Evolutionary conservation across 2,888 invertebrate species (phyloP).

Genomic region (Drosophila nr. perissopoda): DNA sequence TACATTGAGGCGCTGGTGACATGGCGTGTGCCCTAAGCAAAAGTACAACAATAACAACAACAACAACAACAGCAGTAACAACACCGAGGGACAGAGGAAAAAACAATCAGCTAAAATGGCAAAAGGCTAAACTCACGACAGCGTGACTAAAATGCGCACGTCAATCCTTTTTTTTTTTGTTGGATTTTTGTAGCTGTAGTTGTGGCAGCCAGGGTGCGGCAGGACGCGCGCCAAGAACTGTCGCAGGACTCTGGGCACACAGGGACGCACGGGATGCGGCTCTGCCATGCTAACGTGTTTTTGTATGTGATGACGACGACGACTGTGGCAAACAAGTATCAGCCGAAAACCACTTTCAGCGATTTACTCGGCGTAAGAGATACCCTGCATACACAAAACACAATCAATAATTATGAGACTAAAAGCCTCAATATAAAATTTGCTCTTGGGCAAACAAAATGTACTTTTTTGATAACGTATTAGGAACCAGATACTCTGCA

Average conservation of each 20-base stretch:
- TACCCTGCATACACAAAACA: conserved; percentile 1
- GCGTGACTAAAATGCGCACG: conserved; percentile 76
- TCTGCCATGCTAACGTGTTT: conserved; percentile 66
- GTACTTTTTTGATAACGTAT: neutral
- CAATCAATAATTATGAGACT: neutral
- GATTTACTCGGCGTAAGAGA: neutral
- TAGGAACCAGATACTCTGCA: neutral
- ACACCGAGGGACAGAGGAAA: conserved; percentile 31
- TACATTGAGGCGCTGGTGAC: conserved; percentile 50
- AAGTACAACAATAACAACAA: conserved; percentile 2
- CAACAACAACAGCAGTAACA: conserved; percentile 4
- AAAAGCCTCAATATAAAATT: neutral
- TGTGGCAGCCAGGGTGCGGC: conserved; percentile 24
- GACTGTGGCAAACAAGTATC: conserved; percentile 2
- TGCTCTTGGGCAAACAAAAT: neutral
- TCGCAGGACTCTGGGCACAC: conserved; percentile 8
- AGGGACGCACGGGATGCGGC: conserved; percentile 36
- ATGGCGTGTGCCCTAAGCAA: conserved; percentile 43
- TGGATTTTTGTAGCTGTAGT: conserved; percentile 21
- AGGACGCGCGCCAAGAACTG: conserved; percentile 13
- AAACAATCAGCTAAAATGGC: conserved; percentile 76
- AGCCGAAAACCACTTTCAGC: neutral
- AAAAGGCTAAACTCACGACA: conserved; percentile 66
- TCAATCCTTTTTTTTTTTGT: conserved; percentile 65
- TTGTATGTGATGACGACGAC: conserved; percentile 58